Evolutionary conservation across 2,888 invertebrate genomes (phyloP).

Genomic region (Vandiemenella viatica): DNA sequence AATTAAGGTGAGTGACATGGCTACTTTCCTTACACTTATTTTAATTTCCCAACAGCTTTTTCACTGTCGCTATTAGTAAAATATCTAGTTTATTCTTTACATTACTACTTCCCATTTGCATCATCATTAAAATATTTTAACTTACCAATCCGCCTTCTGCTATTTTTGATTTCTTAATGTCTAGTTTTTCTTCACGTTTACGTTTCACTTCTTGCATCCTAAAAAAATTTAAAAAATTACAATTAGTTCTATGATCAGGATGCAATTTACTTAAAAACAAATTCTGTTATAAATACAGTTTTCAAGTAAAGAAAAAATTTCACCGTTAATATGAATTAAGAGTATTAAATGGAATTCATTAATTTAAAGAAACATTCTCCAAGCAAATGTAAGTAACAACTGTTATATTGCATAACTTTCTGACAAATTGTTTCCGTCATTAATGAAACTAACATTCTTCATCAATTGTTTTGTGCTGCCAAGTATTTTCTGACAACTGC

Average conservation of each 20-base stretch:
- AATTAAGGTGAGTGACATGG: too few species aligned
- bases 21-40: too few species aligned
- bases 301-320: too few species aligned
- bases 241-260: not conserved
- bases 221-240: constrained; percentile 22
- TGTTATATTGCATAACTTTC: constrained; percentile 2
- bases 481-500: not conserved
- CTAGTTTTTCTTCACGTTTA: constrained; percentile 38
- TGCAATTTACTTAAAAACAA: not conserved
- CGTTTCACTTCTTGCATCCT: constrained; percentile 46
- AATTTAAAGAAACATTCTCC: too few species aligned
- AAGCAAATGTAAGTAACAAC: not conserved
- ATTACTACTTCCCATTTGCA: not conserved
- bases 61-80: not conserved
- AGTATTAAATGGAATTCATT: too few species aligned
- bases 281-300: too few species aligned
- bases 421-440: too few species aligned
- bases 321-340: too few species aligned
- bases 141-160: constrained; percentile 23
- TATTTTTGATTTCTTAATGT: constrained; percentile 27
- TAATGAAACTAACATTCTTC: not conserved
- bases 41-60: too few species aligned
- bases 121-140: not conserved
- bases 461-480: not conserved
- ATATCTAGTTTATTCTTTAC: not conserved